Conservation (phyloP, 2,113 vertebrate genomes). For the Eudorcas thomsonii region DNA sequence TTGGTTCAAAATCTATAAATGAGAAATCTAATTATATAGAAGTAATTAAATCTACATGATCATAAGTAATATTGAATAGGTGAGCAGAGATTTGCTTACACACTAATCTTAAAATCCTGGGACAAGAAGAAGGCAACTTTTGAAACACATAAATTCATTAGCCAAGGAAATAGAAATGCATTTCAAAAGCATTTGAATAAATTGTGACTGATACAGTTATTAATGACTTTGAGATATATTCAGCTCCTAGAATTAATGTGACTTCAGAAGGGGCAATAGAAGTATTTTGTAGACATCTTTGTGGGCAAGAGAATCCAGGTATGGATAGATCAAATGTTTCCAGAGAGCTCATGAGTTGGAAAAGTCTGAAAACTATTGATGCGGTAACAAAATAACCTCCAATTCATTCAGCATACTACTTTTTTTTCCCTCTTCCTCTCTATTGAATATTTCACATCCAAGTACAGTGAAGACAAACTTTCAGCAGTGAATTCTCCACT, state of each 20-base stretch:
- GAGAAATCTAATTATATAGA: not conserved
- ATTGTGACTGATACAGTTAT: not conserved
- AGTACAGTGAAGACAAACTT: not conserved
- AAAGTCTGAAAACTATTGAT: not conserved
- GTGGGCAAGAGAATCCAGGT: conserved; percentile 4
- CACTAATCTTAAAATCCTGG: not conserved
- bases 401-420: not conserved
- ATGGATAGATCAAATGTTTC: not conserved
- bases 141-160: not conserved
- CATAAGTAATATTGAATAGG: not conserved
- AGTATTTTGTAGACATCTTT: not conserved
- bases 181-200: not conserved
- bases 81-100: not conserved
- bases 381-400: not conserved
- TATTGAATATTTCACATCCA: not conserved
- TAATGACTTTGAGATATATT: not conserved
- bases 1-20: not conserved
- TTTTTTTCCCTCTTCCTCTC: not conserved
- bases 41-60: not conserved
- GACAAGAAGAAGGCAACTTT: not conserved
- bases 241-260: not conserved
- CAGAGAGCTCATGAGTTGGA: not conserved
- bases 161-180: not conserved
- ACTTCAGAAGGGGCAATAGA: not conserved
- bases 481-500: not conserved